Base-by-base conservation (phyloP, 2,888 invertebrate species). In the Megalurothrips usitatus region DNA sequence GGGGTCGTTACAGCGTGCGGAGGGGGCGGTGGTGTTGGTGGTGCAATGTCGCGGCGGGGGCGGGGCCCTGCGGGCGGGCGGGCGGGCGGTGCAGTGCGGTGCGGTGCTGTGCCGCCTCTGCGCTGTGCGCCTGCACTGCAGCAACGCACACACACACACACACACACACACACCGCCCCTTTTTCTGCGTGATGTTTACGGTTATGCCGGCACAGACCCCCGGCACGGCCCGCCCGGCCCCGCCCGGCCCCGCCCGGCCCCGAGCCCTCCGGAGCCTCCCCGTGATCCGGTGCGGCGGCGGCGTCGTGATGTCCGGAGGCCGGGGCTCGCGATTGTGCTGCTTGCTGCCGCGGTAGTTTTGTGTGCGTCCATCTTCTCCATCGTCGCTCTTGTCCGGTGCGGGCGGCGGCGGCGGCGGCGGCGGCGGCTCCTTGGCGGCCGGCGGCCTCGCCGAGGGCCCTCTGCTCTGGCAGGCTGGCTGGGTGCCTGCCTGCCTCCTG, bases 161-260 rank as follows among this genome's bases (percentile, higher is more conserved):
- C 23, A 23, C 68, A 23, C 68, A 26, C 68, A 12, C 68, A 75
- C 68, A 26, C 58, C 8, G 23, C 68, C 68, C 68, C 68, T 75
- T 75, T 75, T 75, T 75, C 68, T 75, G 68, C 68, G 68, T 75
- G 26, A 75, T 75, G 68, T 75, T 75, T 75, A 75, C 68, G 68
- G 68, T 75, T 75, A 75, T 75, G 68, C 68, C 68, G 68, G 68
- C 68, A n/a, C n/a, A 12, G 68, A 75, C 68, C 68, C 34, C 68
- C 68, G 68, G 10, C 10, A 26, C 34, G 34, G 34, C 34, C 3
- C n/a, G n/a, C n/a, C n/a, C n/a, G n/a, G n/a, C n/a, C n/a, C n/a
- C n/a, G n/a, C 34, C 68, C 68, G 68, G 10, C 10, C 11, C 34
- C 3, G 34, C 34, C 3, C 34, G 34, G 34, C 6, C 34, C 34